A percentile compares a stretch with the other conserved stretches of the same genome.
Conservation (phyloP, 2,113 vertebrate species). For the Spilogale gracilis region DNA sequence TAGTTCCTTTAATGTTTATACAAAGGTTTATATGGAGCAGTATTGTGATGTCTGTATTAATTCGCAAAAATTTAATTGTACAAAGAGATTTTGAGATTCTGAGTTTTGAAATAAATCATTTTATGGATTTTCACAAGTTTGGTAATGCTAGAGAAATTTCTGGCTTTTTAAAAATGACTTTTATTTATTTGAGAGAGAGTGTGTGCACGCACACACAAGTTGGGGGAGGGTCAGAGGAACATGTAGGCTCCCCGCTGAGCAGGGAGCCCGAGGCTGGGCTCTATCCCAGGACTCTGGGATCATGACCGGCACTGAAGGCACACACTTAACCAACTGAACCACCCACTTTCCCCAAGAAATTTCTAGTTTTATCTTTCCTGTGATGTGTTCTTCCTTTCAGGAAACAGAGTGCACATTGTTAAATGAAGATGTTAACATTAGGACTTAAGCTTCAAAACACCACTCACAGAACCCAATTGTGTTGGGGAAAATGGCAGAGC, state of each 20-base stretch:
- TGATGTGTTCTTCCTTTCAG: constrained; percentile 48
- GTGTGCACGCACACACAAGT: too few relatives aligned
- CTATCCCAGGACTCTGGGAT: not conserved
- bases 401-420: not conserved
- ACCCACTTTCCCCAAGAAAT: constrained; percentile 63
- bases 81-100: constrained; percentile 92
- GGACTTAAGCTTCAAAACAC: constrained; percentile 41
- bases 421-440: constrained; percentile 41
- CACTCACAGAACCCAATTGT: not conserved
- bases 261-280: not conserved
- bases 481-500: not conserved
- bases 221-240: too few relatives aligned
- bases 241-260: too few relatives aligned
- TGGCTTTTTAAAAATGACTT: constrained; percentile 21
- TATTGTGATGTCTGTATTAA: constrained; percentile 96
- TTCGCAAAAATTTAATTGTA: constrained; percentile 95
- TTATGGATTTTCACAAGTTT: constrained; percentile 91
- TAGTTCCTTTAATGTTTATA: constrained; percentile 97
- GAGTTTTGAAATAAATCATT: constrained; percentile 93
- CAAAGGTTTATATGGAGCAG: constrained; percentile 96
- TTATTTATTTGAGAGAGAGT: too few relatives aligned
- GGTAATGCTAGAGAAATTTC: constrained; percentile 79
- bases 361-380: constrained; percentile 65
- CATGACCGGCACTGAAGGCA: not conserved
- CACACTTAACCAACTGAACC: not conserved